A percentile compares a stretch with the other conserved stretches of the same genome.
Conservation (phyloP, 2,797 vertebrate genomes). For the Melanotaenia boesemani region DNA sequence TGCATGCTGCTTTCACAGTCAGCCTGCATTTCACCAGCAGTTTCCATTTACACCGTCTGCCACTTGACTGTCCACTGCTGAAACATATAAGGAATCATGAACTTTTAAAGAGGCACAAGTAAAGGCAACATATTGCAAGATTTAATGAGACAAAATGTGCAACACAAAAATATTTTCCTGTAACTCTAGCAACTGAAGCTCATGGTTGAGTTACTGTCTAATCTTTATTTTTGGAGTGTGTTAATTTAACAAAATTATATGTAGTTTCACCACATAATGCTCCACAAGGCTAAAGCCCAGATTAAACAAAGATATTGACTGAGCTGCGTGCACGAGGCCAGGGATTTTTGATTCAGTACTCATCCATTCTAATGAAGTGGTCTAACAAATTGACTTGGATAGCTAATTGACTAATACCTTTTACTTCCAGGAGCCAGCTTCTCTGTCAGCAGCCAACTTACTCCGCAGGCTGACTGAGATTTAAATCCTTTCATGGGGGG, state of each 20-base stretch:
- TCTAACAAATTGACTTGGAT: conserved; percentile 16
- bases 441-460: conserved; percentile 11
- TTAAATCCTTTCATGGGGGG: neutral
- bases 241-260: conserved; percentile 1
- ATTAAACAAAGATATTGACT: conserved; percentile 28
- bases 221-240: neutral
- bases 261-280: neutral
- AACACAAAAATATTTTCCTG: conserved; percentile 1
- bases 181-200: neutral
- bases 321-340: neutral
- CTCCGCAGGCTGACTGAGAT: neutral
- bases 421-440: conserved; percentile 25
- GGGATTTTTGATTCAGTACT: conserved; percentile 2
- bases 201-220: neutral
- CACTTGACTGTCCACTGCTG: conserved; percentile 40
- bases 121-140: neutral
- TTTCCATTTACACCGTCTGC: conserved; percentile 75
- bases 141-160: conserved; percentile 4
- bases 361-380: conserved; percentile 26
- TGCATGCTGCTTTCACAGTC: conserved; percentile 70
- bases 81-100: conserved; percentile 38
- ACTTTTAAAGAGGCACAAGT: conserved; percentile 17
- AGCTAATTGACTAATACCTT: conserved; percentile 1
- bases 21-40: conserved; percentile 67
- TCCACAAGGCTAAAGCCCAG: neutral